phyloP scores from a whole-genome alignment of 2,888 invertebrate species.

The Drosophila barbarae region DNA sequence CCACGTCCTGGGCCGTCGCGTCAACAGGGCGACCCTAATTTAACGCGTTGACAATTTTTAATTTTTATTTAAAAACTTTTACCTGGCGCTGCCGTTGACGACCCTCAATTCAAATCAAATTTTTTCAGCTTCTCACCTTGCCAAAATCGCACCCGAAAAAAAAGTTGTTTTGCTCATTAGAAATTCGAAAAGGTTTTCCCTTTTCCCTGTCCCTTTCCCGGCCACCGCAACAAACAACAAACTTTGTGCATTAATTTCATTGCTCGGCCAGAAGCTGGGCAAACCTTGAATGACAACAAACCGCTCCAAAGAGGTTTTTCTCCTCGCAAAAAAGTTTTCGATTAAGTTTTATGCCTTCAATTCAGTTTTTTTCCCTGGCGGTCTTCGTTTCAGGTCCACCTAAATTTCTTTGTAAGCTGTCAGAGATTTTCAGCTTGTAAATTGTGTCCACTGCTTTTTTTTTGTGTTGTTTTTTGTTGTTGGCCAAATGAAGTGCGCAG shows the following conservation, averaged over 20 bases:
- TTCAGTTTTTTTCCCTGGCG: conserved; percentile 20
- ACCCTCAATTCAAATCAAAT: conserved; percentile 59
- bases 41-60: conserved; percentile 74
- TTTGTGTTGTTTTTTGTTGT: conserved; percentile 22
- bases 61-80: conserved; percentile 75
- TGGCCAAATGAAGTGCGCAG: conserved; percentile 65
- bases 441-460: conserved; percentile 25
- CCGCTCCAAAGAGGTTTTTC: conserved; percentile 46
- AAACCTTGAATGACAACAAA: conserved; percentile 65
- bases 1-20: conserved; percentile 13
- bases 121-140: conserved; percentile 38
- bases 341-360: conserved; percentile 65
- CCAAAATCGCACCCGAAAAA: conserved; percentile 19
- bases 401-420: conserved; percentile 58
- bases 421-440: conserved; percentile 53
- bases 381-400: conserved; percentile 46
- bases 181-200: conserved; percentile 60
- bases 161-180: conserved; percentile 58
- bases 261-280: conserved; percentile 52
- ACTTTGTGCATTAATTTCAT: conserved; percentile 75
- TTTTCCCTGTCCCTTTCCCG: not conserved
- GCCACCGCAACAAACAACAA: conserved; percentile 50
- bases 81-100: conserved; percentile 28
- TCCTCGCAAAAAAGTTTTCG: conserved; percentile 63
- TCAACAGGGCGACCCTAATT: conserved; percentile 62